These are phyloP conservation scores for Gasterosteus aculeatus DNA, from an alignment of 2,113 vertebrate species.

Conservation along the genomic window DNA sequence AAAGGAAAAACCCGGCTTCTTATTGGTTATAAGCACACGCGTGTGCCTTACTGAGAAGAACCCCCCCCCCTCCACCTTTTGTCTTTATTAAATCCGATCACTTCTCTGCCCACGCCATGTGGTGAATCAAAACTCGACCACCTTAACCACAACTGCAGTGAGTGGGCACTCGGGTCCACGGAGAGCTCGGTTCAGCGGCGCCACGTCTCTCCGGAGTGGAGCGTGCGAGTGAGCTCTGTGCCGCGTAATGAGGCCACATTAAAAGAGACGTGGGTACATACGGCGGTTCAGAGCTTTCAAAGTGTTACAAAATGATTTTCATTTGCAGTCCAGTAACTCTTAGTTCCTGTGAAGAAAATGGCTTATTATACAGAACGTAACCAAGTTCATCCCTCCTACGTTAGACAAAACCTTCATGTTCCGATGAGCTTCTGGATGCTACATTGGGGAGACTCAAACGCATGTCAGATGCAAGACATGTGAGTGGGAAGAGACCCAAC, in stretches of 20 bases:
- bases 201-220: slow-evolving; percentile 15
- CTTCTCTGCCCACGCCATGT: slow-evolving; percentile 33
- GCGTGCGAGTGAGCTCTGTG: not conserved
- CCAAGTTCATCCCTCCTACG: not conserved
- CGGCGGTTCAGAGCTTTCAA: slow-evolving; percentile 50
- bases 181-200: slow-evolving; percentile 21
- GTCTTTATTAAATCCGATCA: slow-evolving; percentile 44
- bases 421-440: not conserved
- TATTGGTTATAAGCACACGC: slow-evolving; percentile 3
- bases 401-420: not conserved
- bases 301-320: slow-evolving; percentile 8
- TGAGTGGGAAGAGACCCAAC: not conserved
- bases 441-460: not conserved
- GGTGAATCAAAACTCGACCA: slow-evolving; percentile 52
- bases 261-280: slow-evolving; percentile 7
- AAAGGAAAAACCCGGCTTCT: slow-evolving; percentile 23
- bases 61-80: slow-evolving; percentile 13
- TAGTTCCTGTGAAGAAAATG: not conserved
- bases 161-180: slow-evolving; percentile 32
- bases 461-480: not conserved
- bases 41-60: slow-evolving; percentile 7
- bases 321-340: not conserved
- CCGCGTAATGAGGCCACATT: slow-evolving; percentile 48
- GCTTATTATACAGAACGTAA: not conserved
- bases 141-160: slow-evolving; percentile 11